Evolutionary conservation across 2,888 invertebrate genomes (phyloP), one percentile per base, ranked within the genome.

Genomic region (Lepidochrysops patricia): DNA sequence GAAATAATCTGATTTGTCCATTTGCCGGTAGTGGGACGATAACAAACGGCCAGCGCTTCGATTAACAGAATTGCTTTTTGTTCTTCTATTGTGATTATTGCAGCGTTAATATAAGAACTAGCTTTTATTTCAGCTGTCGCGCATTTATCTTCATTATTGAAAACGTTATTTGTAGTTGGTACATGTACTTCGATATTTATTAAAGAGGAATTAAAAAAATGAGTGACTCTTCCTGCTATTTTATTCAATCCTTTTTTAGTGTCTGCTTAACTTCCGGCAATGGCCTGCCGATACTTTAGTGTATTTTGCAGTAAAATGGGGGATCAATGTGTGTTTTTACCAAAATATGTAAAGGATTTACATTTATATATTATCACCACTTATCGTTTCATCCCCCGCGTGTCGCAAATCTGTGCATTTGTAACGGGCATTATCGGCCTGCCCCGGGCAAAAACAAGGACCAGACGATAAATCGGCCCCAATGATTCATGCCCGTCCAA

Each of bases 1-100:
- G 81, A 86, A 89, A 85, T 87, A 89, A 89, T 89, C 88, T 82
- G 88, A 88, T 89, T 88, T 86, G 87, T 87, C 88, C 88, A 87
- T 88, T 89, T 85, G 80, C 85, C 80, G 80, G 76, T 76, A 77
- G 79, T 73, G 69, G 74, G 71, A 69, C 74, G 74, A 76, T 78
- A 79, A 82, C 81, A 82, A 85, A 84, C 80, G 79, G 80, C 69
- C 73, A 71, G 65, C 66, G 70, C 74, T 80, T 82, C 85, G 81
- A 87, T 87, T 87, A 86, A 82, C 84, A 79, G 79, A 78, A 86
- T 85, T 85, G 79, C 82, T 83, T 83, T 84, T 79, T 83, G 78
- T 82, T 75, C 72, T 74, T 69, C 73, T 72, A 71, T 71, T 69
- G 68, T 70, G 69, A 76, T 76, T 76, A 79, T 78, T 74, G 71